Evolutionary conservation across 2,113 vertebrate genomes (phyloP).

Genomic region (Gorilla gorilla): DNA sequence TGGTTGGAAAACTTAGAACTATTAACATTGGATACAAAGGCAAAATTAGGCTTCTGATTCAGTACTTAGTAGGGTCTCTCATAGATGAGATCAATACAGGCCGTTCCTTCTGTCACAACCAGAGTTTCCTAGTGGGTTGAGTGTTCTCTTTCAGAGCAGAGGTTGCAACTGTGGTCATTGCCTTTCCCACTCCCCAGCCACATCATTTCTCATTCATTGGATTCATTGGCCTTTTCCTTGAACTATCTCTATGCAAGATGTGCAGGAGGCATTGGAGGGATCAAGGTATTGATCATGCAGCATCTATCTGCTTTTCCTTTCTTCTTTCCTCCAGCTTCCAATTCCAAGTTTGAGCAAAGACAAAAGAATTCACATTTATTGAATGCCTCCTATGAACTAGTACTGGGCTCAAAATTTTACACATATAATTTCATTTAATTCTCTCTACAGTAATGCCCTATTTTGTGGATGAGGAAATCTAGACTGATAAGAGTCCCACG

Average conservation of each 20-base stretch:
- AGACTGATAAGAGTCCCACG: background rate
- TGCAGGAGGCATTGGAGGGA: background rate
- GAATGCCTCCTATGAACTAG: background rate
- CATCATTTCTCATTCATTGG: background rate
- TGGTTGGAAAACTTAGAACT: background rate
- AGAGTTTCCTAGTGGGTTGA: background rate
- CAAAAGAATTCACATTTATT: background rate
- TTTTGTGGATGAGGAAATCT: background rate
- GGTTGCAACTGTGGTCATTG: accelerated
- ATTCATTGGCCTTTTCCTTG: background rate
- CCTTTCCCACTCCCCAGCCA: background rate
- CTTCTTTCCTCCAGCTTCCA: slow-evolving; percentile 3
- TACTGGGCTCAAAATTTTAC: background rate
- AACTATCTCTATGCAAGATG: background rate
- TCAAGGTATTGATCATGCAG: background rate
- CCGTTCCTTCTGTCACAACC: background rate
- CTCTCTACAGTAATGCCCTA: background rate
- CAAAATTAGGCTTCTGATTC: background rate
- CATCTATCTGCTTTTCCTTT: background rate
- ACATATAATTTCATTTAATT: background rate
- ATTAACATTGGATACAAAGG: background rate
- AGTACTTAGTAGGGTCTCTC: background rate
- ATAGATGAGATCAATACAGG: background rate
- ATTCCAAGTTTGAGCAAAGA: background rate
- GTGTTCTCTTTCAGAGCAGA: background rate